These are phyloP conservation scores for Chrysotoxum bicinctum DNA, from an alignment of 2,888 invertebrate genomes.

Conservation along the genomic window DNA sequence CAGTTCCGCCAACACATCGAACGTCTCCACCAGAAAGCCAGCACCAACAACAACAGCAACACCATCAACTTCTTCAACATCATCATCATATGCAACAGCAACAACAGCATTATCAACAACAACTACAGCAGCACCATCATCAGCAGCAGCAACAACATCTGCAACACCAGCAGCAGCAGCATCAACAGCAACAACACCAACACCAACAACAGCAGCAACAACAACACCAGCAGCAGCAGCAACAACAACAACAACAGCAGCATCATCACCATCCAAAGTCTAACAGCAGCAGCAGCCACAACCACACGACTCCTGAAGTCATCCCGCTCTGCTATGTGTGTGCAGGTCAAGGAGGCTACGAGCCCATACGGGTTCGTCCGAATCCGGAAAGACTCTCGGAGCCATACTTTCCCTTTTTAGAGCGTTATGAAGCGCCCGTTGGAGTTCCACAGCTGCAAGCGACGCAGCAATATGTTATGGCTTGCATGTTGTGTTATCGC, in stretches of 20 bases:
- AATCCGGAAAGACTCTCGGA: slow-evolving; percentile 87
- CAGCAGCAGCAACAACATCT: slow-evolving; percentile 69
- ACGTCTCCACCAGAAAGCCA: slow-evolving; percentile 61
- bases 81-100: slow-evolving; percentile 52
- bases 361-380: slow-evolving; percentile 86
- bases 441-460: slow-evolving; percentile 83
- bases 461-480: slow-evolving; percentile 84
- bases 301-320: slow-evolving; percentile 73
- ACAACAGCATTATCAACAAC: slow-evolving; percentile 39
- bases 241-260: slow-evolving; percentile 71
- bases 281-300: slow-evolving; percentile 62
- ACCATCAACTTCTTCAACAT: slow-evolving; percentile 48
- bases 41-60: slow-evolving; percentile 60
- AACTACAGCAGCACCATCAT: slow-evolving; percentile 73
- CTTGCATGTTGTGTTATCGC: slow-evolving; percentile 93
- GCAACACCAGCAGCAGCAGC: slow-evolving; percentile 70
- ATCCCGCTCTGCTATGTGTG: slow-evolving; percentile 86
- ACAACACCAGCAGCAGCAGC: slow-evolving; percentile 62
- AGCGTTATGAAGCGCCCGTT: slow-evolving; percentile 92
- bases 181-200: slow-evolving; percentile 58
- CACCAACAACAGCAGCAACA: slow-evolving; percentile 65
- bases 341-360: slow-evolving; percentile 87
- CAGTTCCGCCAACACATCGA: slow-evolving; percentile 57
- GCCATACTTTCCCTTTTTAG: slow-evolving; percentile 95
- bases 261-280: slow-evolving; percentile 60